phyloP scores from a whole-genome alignment of 2,797 vertebrate genomes.

The Enteromius paludinosus region DNA sequence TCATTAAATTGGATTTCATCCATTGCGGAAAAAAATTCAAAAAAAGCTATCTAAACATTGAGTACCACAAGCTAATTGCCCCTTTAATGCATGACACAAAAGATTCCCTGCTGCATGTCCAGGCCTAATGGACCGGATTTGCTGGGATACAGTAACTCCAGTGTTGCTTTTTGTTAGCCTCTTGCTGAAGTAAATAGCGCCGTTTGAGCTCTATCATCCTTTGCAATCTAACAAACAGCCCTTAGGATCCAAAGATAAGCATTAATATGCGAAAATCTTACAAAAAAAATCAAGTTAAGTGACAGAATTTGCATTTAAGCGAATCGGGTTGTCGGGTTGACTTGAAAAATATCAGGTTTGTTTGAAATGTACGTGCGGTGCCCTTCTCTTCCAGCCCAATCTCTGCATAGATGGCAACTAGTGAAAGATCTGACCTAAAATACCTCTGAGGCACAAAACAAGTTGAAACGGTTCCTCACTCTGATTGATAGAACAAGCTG shows the following conservation, averaged over 20 bases:
- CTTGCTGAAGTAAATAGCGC: slow-evolving; percentile 29
- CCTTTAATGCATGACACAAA: slow-evolving; percentile 59
- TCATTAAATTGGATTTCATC: slow-evolving; percentile 64
- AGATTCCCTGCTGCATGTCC: slow-evolving; percentile 47
- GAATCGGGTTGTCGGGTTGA: background rate
- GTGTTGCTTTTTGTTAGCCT: slow-evolving; percentile 34
- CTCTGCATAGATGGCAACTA: slow-evolving; percentile 55
- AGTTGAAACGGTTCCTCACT: slow-evolving; percentile 67
- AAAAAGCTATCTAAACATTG: slow-evolving; percentile 59
- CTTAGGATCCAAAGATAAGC: background rate
- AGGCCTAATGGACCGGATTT: slow-evolving; percentile 40
- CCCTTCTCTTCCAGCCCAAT: slow-evolving; percentile 41
- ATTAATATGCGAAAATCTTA: slow-evolving; percentile 6
- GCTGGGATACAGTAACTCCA: slow-evolving; percentile 19
- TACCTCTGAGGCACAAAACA: slow-evolving; percentile 63
- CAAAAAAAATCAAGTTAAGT: slow-evolving; percentile 13
- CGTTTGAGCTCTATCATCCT: slow-evolving; percentile 21
- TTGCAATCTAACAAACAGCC: slow-evolving; percentile 14
- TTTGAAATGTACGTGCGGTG: slow-evolving; percentile 20
- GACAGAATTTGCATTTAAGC: slow-evolving; percentile 13
- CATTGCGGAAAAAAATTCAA: slow-evolving; percentile 39
- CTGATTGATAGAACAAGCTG: slow-evolving; percentile 68
- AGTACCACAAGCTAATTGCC: slow-evolving; percentile 57
- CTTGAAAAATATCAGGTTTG: background rate
- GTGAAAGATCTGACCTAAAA: slow-evolving; percentile 66